phyloP scores from a whole-genome alignment of 2,797 vertebrate genomes.

The Cuculus canorus region DNA sequence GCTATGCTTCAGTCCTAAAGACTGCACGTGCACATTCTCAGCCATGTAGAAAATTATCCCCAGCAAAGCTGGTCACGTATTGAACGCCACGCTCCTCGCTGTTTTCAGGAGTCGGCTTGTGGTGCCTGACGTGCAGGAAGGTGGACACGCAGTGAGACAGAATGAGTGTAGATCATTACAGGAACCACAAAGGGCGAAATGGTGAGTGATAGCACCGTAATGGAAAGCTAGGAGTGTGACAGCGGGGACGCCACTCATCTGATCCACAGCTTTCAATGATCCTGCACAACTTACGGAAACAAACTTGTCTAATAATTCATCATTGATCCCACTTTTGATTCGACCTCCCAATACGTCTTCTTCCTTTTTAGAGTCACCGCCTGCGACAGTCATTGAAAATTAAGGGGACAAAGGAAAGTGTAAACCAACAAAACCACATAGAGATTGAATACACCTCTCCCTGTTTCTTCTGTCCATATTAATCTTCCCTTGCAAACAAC shows the following conservation, averaged over 20 bases:
- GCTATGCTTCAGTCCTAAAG: neutral
- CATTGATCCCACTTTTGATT: neutral
- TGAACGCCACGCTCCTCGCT: neutral
- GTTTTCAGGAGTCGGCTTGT: neutral
- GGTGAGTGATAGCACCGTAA: constrained; percentile 16
- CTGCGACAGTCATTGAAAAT: neutral
- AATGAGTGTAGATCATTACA: neutral
- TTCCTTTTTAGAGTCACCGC: neutral
- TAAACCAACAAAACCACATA: neutral
- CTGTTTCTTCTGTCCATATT: neutral
- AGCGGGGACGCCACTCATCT: neutral
- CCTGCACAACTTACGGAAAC: neutral
- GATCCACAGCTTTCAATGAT: neutral
- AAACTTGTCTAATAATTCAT: neutral
- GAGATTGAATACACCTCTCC: neutral
- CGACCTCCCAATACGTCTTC: neutral
- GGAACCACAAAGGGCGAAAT: constrained; percentile 6
- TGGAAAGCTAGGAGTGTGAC: neutral
- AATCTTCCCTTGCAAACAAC: neutral
- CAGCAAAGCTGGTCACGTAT: neutral
- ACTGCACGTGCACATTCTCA: neutral
- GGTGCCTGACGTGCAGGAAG: neutral
- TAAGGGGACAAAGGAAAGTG: neutral
- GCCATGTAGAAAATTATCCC: constrained; percentile 47
- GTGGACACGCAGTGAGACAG: neutral